Conservation (phyloP, 30 jellyfish, hydroid and myxozoan genomes). For the Chironex yamaguchii region DNA sequence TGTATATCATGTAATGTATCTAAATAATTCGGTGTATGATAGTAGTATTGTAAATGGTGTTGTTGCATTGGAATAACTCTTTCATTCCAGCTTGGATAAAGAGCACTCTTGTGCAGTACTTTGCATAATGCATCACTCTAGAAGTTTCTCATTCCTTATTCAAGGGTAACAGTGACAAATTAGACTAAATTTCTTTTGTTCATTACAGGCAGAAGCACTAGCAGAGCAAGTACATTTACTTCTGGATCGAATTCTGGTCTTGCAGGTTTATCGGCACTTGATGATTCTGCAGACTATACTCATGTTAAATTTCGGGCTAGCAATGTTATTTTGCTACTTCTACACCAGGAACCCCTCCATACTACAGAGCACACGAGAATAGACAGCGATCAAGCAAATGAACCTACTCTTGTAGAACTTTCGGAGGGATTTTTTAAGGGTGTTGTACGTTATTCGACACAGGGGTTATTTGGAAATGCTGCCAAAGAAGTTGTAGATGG, state of each 20-base stretch:
- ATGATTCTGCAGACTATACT: conserved; percentile 79
- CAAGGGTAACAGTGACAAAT: no score
- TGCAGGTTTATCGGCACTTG: conserved; percentile 84
- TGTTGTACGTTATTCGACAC: conserved; percentile 82
- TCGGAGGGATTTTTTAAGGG: conserved; percentile 85
- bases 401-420: conserved; percentile 67
- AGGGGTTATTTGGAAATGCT: conserved; percentile 79
- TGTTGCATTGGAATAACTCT: no score
- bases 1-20: no score
- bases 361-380: conserved; percentile 20
- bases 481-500: conserved; percentile 77
- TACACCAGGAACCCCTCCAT: conserved; percentile 89
- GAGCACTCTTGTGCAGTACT: no score
- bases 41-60: no score
- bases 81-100: no score
- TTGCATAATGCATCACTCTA: no score
- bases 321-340: conserved; percentile 73
- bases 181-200: no score
- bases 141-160: no score
- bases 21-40: no score
- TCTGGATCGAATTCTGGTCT: conserved; percentile 76
- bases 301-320: conserved; percentile 78
- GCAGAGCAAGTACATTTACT: no score
- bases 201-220: no score
- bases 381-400: background rate